Percentiles rank a stretch among this genome's conserved stretches.
Evolutionary conservation across 2,888 invertebrate species (phyloP).

Genomic region (Andricus curvator): DNA sequence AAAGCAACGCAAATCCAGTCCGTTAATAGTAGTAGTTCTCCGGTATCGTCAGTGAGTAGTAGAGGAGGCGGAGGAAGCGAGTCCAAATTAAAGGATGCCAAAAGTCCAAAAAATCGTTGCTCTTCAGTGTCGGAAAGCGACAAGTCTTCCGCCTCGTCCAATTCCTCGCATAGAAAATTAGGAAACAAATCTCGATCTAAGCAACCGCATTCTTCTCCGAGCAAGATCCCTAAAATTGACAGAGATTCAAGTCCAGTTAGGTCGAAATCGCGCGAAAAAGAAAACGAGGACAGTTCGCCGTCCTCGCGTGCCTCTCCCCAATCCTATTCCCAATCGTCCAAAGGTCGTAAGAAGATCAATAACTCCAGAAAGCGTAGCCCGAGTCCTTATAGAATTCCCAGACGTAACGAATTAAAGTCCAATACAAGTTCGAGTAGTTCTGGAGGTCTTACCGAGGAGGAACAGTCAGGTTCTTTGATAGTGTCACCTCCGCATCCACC

Average conservation of each 20-base stretch:
- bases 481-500: slow-evolving; percentile 75
- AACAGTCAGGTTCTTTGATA: slow-evolving; percentile 75
- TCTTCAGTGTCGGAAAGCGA: slow-evolving; percentile 50
- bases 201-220: slow-evolving; percentile 67
- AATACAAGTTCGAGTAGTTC: slow-evolving; percentile 63
- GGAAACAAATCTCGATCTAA: slow-evolving; percentile 73
- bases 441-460: slow-evolving; percentile 74
- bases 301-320: slow-evolving; percentile 61
- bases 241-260: slow-evolving; percentile 70
- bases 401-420: slow-evolving; percentile 68
- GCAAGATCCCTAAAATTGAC: slow-evolving; percentile 70
- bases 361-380: slow-evolving; percentile 73
- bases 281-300: slow-evolving; percentile 57
- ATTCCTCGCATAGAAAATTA: slow-evolving; percentile 73
- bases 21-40: slow-evolving; percentile 54
- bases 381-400: slow-evolving; percentile 75
- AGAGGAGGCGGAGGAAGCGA: slow-evolving; percentile 56
- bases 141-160: slow-evolving; percentile 75
- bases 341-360: slow-evolving; percentile 69
- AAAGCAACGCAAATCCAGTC: slow-evolving; percentile 63
- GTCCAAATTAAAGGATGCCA: slow-evolving; percentile 66
- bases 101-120: slow-evolving; percentile 60
- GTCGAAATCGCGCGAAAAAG: slow-evolving; percentile 61
- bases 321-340: slow-evolving; percentile 76
- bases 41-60: slow-evolving; percentile 57